These are phyloP conservation scores for Drosophila elegans DNA, from an alignment of 1,140 invertebrate genomes.

Conservation along the genomic window DNA sequence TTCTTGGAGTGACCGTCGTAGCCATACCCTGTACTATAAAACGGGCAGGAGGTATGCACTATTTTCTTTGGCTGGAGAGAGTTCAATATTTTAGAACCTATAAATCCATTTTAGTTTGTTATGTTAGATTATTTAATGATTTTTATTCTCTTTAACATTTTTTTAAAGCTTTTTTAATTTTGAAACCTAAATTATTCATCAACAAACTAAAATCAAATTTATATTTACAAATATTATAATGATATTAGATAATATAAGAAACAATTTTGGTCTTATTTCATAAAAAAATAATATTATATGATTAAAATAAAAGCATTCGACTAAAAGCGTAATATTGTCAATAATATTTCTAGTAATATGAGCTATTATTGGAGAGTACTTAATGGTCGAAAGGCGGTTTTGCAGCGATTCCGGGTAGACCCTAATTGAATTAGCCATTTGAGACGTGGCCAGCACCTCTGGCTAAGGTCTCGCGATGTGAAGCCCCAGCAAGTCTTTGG, in stretches of 20 bases:
- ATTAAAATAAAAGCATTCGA: too few species aligned
- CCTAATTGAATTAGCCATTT: constrained; percentile 72
- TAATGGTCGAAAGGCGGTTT: background rate
- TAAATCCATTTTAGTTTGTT: background rate
- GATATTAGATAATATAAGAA: too few species aligned
- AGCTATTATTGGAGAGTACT: background rate
- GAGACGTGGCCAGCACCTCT: constrained; percentile 48
- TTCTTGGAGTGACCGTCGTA: constrained; percentile 40
- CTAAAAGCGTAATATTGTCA: too few species aligned
- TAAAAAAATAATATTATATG: too few species aligned
- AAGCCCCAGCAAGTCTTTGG: constrained; percentile 53
- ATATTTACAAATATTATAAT: too few species aligned
- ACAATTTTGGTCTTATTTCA: too few species aligned
- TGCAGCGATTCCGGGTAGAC: background rate
- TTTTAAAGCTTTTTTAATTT: too few species aligned
- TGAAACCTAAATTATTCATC: too few species aligned
- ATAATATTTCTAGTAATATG: too few species aligned
- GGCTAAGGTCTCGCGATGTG: constrained; percentile 50
- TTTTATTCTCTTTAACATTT: too few species aligned
- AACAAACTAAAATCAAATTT: too few species aligned
- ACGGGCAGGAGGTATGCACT: background rate
- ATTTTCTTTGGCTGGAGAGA: background rate
- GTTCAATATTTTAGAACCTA: background rate
- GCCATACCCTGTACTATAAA: background rate
- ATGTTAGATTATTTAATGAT: background rate